Conservation (phyloP, 1,140 invertebrate species). For the Saccostrea echinata region DNA sequence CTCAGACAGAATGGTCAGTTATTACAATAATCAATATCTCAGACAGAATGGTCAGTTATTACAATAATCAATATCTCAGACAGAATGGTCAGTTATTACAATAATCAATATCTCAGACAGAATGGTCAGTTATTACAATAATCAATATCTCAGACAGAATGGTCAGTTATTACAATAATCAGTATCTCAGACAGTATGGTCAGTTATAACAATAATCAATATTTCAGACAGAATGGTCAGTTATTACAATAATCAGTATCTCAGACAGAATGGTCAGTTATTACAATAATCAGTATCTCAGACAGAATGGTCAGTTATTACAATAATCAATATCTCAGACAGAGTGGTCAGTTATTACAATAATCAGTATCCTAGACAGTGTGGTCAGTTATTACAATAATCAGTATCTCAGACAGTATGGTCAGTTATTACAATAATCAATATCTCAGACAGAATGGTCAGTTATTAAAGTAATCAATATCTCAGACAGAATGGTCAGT, state of each 20-base stretch:
- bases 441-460: constrained; percentile 89
- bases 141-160: constrained; percentile 91
- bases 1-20: constrained; percentile 85
- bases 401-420: constrained; percentile 90
- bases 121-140: constrained; percentile 80
- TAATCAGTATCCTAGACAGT: constrained; percentile 93
- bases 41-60: constrained; percentile 84
- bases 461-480: too few species aligned
- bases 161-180: constrained; percentile 70
- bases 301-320: constrained; percentile 83
- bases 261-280: constrained; percentile 85
- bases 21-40: too few species aligned
- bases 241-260: too few species aligned
- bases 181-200: constrained; percentile 89
- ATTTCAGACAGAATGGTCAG: constrained; percentile 86
- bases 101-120: constrained; percentile 92
- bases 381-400: constrained; percentile 72
- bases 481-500: constrained; percentile 86
- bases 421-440: too few species aligned
- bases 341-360: constrained; percentile 81
- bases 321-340: constrained; percentile 93
- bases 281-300: too few species aligned
- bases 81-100: constrained; percentile 82
- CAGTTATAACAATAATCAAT: too few species aligned
- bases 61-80: too few species aligned